A percentile compares a stretch with the other conserved stretches of the same genome.
Conservation (phyloP, 2,888 invertebrate genomes). For the Oxystoma pomonae region DNA sequence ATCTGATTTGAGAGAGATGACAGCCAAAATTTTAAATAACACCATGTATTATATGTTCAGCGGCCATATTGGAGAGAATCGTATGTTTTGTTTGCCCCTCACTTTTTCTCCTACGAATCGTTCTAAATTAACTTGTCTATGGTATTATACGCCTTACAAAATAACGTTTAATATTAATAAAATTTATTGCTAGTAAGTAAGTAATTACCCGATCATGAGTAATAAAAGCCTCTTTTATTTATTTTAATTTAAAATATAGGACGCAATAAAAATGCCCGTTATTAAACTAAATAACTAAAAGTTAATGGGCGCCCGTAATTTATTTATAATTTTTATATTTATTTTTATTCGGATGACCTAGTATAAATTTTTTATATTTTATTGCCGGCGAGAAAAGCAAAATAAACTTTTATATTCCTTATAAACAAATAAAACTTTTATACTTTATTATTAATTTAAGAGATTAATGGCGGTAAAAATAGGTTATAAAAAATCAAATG, state of each 20-base stretch:
- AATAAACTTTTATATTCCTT: not conserved
- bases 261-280: slow-evolving; percentile 1
- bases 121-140: too few species aligned
- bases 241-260: slow-evolving; percentile 2
- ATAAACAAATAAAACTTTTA: not conserved
- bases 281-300: not conserved
- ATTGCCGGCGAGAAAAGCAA: not conserved
- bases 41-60: too few species aligned
- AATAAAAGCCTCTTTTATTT: slow-evolving; percentile 2
- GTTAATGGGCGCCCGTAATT: not conserved
- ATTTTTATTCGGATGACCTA: not conserved
- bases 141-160: not conserved
- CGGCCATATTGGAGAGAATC: too few species aligned
- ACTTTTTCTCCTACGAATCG: too few species aligned
- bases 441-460: not conserved
- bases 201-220: not conserved
- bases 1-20: too few species aligned
- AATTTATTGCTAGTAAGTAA: not conserved
- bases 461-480: not conserved
- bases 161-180: not conserved
- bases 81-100: too few species aligned
- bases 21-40: too few species aligned
- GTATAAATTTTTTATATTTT: not conserved
- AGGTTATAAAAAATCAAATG: not conserved
- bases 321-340: not conserved